Conservation (phyloP, 2,113 vertebrate genomes). For the Sarotherodon lohbergeri region DNA sequence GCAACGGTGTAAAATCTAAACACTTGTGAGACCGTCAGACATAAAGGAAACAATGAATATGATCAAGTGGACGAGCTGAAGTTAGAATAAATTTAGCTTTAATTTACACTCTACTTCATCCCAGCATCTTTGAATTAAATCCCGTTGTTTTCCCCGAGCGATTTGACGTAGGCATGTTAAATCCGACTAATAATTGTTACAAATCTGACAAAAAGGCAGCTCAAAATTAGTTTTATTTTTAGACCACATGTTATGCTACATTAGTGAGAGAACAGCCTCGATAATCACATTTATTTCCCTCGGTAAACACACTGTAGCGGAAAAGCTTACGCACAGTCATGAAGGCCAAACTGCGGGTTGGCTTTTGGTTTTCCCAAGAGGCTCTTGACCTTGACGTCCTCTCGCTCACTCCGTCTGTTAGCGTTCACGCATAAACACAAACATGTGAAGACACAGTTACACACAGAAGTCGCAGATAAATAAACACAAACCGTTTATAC, state of each 20-base stretch:
- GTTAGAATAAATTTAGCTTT: background rate
- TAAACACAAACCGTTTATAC: background rate
- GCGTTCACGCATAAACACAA: background rate
- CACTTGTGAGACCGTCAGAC: background rate
- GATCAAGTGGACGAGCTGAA: background rate
- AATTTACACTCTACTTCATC: background rate
- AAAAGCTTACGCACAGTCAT: conserved; percentile 36
- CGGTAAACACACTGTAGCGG: conserved; percentile 23
- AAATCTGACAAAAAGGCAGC: conserved; percentile 29
- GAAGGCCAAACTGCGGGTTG: background rate
- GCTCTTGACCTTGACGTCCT: background rate
- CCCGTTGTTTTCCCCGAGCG: background rate
- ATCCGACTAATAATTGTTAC: conserved; percentile 12
- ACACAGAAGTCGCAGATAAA: background rate
- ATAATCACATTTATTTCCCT: conserved; percentile 60
- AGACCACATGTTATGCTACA: conserved; percentile 31
- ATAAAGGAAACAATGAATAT: background rate
- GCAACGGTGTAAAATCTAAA: background rate
- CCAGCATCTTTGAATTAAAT: background rate
- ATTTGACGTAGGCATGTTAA: conserved; percentile 25
- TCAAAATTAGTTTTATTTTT: conserved; percentile 54
- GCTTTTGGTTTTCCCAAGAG: conserved; percentile 14
- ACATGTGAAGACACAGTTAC: background rate
- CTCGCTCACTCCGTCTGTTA: background rate
- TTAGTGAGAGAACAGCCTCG: conserved; percentile 28